phyloP scores from a whole-genome alignment of 2,113 vertebrate species.

The Azemiops feae region DNA sequence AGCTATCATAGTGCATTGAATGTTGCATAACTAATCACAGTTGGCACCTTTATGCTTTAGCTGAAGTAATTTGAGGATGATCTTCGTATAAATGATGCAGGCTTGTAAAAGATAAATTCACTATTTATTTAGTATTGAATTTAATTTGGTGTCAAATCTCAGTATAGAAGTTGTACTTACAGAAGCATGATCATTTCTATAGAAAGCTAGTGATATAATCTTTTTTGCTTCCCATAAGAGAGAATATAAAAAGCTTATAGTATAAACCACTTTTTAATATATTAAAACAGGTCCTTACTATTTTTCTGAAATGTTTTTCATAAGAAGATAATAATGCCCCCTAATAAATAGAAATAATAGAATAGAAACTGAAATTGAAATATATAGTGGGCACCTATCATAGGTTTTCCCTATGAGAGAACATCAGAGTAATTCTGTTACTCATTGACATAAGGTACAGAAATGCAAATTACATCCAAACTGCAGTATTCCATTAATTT shows the following conservation, averaged over 20 bases:
- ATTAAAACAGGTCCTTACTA: slow-evolving; percentile 2
- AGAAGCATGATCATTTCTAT: background rate
- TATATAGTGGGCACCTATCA: background rate
- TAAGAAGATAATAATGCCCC: background rate
- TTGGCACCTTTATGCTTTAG: background rate
- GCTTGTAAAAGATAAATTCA: background rate
- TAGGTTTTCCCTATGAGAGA: slow-evolving; percentile 25
- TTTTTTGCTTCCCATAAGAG: background rate
- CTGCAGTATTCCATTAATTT: slow-evolving; percentile 71
- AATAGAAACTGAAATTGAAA: background rate
- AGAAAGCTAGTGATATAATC: background rate
- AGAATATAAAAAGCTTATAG: background rate
- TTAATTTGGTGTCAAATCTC: background rate
- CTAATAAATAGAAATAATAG: background rate
- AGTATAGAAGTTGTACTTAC: background rate
- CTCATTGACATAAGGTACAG: slow-evolving; percentile 52
- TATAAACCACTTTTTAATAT: background rate
- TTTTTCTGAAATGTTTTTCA: background rate
- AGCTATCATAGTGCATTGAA: background rate
- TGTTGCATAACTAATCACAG: background rate
- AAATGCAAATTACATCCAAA: slow-evolving; percentile 70
- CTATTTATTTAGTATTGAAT: background rate
- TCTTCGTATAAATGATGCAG: background rate
- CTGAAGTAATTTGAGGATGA: background rate
- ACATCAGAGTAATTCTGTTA: slow-evolving; percentile 33